Base-by-base conservation (phyloP, 2,888 invertebrate genomes). In the Agonopterix heracliana region DNA sequence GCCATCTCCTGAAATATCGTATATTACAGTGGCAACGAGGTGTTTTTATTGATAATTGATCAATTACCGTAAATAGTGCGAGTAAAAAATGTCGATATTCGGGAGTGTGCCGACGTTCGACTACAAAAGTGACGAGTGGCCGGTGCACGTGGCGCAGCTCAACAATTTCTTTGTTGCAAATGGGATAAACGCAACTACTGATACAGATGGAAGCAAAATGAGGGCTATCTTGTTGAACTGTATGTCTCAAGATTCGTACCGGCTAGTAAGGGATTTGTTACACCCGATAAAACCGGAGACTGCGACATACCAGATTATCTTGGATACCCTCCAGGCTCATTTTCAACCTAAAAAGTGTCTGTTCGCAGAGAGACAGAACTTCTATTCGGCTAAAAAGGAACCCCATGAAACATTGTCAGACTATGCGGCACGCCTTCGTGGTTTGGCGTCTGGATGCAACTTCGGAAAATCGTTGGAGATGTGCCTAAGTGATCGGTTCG, bases 241-340 rank as follows among this genome's bases (percentile, higher is more conserved):
- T 35, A 42, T 47, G 47, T 47, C 47, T 3, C 42, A 47, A 14
- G 47, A 47, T 10, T 47, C 42, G 7, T 47, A 47, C 35, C 47
- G 47, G 9, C 17, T 47, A 10, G 12, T 14, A 9, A n/a, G 47
- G 9, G 47, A 47, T 35, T 42, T 47, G 35, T 13, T 47, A 10
- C 13, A 26, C 13, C 42, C 47, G 4, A n/a, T 26, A 9, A 7
- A n/a, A n/a, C 46, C 46, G 2, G 46, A 46, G 12, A 7, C 40
- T 1, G 4, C 46, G 1, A n/a, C n/a, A 2, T 46, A 46, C 41
- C n/a, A 2, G 2, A 12, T n/a, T 2, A 46, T 40, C 9, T 2
- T 36, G 14, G 35, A 42, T 7, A 36, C 47, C 7, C 36, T 43
- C 35, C 4, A 35, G 5, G 34, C 43, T 1, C 43, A 43, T 34